Evolutionary conservation across 1,140 invertebrate genomes (phyloP).

Genomic region (Cardiocondyla obscurior): DNA sequence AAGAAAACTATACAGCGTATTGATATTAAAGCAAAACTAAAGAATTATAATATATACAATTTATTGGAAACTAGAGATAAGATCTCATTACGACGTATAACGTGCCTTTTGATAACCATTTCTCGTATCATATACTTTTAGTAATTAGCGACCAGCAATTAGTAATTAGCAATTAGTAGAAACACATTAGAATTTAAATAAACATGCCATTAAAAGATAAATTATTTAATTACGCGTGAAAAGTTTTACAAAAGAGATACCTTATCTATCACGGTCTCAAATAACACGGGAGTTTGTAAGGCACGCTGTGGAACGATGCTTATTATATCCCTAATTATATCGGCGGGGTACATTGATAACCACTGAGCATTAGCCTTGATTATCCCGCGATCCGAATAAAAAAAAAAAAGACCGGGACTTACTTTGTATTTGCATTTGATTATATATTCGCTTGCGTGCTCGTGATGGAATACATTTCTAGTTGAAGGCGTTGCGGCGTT

Average conservation of each 20-base stretch:
- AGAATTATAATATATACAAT: neutral
- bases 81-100: too few relatives aligned
- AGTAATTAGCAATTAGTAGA: neutral
- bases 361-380: neutral
- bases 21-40: neutral
- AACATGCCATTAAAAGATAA: neutral
- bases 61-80: neutral
- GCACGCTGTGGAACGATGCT: too few relatives aligned
- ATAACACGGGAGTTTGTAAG: too few relatives aligned
- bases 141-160: neutral
- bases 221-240: neutral
- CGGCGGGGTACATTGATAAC: neutral
- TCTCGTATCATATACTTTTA: neutral
- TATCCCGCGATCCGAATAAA: neutral
- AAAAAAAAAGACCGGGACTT: neutral
- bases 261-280: too few relatives aligned
- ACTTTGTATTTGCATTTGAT: slow-evolving; percentile 8
- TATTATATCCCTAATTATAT: slow-evolving; percentile 25
- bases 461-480: slow-evolving; percentile 19
- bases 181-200: neutral
- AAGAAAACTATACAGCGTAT: neutral
- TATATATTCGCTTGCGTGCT: neutral
- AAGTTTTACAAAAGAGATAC: neutral
- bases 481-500: neutral
- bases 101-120: neutral